Percentiles rank a stretch among this genome's conserved stretches.
These are phyloP conservation scores for Ctenopoma kingsleyae DNA, from an alignment of 2,797 vertebrate species.

Conservation along the genomic window DNA sequence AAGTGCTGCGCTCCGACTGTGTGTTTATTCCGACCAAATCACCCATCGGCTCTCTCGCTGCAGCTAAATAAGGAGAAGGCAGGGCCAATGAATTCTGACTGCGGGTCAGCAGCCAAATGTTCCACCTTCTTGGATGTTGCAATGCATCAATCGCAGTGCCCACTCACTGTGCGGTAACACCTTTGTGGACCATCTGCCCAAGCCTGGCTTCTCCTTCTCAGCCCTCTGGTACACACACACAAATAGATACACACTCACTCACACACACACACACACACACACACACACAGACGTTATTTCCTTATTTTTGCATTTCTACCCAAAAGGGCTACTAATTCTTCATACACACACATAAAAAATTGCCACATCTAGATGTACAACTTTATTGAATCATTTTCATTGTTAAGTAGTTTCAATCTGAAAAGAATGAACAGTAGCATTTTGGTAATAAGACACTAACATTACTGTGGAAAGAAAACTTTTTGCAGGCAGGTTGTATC, in stretches of 20 bases:
- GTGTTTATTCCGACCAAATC: conserved; percentile 72
- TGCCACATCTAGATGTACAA: not conserved
- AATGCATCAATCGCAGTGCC: conserved; percentile 84
- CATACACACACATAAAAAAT: conserved; percentile 19
- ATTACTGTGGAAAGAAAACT: not conserved
- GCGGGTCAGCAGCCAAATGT: conserved; percentile 87
- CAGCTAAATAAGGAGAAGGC: conserved; percentile 77
- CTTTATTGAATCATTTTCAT: not conserved
- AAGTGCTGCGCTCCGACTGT: conserved; percentile 65
- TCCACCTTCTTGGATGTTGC: conserved; percentile 86
- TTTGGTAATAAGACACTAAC: not conserved
- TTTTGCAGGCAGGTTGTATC: not conserved
- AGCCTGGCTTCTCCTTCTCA: conserved; percentile 67
- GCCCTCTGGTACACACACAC: conserved; percentile 68
- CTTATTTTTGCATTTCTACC: conserved; percentile 56
- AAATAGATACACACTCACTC: conserved; percentile 29
- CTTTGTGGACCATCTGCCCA: conserved; percentile 84
- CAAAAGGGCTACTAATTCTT: conserved; percentile 46
- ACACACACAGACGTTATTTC: conserved; percentile 32
- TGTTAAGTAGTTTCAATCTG: not conserved
- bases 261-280: conserved; percentile 36
- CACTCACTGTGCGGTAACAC: conserved; percentile 84
- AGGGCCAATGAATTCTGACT: conserved; percentile 81
- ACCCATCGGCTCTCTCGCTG: conserved; percentile 76
- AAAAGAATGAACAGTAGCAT: not conserved